Conservation (phyloP, 1,140 invertebrate genomes). For the Lithobius niger region DNA sequence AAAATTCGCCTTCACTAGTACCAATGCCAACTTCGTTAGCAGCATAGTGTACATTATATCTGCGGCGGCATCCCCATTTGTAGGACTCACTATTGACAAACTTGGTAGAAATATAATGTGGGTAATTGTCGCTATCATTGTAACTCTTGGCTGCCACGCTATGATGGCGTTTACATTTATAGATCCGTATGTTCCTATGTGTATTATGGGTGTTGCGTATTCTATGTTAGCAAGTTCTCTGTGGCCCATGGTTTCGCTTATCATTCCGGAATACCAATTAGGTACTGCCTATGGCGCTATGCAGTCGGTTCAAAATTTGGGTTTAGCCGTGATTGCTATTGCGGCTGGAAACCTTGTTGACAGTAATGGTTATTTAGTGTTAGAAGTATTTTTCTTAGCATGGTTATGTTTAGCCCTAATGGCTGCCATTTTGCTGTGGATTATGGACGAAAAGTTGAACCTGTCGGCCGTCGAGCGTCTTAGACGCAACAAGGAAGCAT, state of each 20-base stretch:
- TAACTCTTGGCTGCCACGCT: conserved; percentile 64
- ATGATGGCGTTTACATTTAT: conserved; percentile 72
- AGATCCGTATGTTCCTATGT: conserved; percentile 76
- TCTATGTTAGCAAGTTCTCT: conserved; percentile 83
- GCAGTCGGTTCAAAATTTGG: conserved; percentile 89
- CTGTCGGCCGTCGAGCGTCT: conserved; percentile 53
- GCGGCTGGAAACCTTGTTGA: conserved; percentile 81
- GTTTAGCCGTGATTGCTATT: conserved; percentile 74
- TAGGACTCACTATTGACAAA: conserved; percentile 81
- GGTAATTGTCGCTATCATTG: conserved; percentile 63
- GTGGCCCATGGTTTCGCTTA: conserved; percentile 86
- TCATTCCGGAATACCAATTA: conserved; percentile 82
- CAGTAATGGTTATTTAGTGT: conserved; percentile 65
- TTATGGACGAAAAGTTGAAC: conserved; percentile 59
- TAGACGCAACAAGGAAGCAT: no score
- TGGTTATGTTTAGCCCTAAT: conserved; percentile 68
- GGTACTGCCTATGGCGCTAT: conserved; percentile 95
- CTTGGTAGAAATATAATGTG: conserved; percentile 78
- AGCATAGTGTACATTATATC: conserved; percentile 86
- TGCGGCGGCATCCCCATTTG: conserved; percentile 70
- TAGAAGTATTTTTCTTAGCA: conserved; percentile 85
- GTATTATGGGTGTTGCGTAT: conserved; percentile 76
- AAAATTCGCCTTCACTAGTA: conserved; percentile 57
- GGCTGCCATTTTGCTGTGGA: conserved; percentile 56
- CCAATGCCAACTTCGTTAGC: conserved; percentile 64